phyloP scores from a whole-genome alignment of 2,888 invertebrate species.

The Didymodactylos carnosus region DNA sequence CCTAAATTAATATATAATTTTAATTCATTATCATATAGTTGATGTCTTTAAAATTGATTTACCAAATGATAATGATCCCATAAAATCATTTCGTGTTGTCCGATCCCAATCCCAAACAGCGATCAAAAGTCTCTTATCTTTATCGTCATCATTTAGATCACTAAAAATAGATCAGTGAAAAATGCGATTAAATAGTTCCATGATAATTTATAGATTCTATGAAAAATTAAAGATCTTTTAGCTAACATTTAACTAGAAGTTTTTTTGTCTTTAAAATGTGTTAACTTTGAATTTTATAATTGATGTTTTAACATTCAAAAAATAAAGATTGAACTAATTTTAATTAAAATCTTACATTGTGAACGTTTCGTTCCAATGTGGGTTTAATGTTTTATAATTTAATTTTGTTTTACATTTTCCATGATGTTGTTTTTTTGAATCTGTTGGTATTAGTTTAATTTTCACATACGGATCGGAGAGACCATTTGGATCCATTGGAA shows the following conservation, averaged over 20 bases:
- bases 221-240: too few relatives aligned
- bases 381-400: conserved; percentile 76
- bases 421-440: conserved; percentile 19
- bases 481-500: conserved; percentile 99
- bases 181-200: too few relatives aligned
- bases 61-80: conserved; percentile 96
- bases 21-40: too few relatives aligned
- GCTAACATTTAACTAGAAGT: too few relatives aligned
- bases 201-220: too few relatives aligned
- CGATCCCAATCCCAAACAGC: conserved; percentile 99
- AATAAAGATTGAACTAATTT: too few relatives aligned
- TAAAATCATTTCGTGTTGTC: conserved; percentile 95
- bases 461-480: conserved; percentile 97
- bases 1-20: background rate
- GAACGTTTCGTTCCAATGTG: conserved; percentile 87
- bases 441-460: conserved; percentile 70
- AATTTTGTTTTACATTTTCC: conserved; percentile 83
- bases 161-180: too few relatives aligned
- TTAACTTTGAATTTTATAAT: background rate
- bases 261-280: too few relatives aligned
- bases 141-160: conserved; percentile 77
- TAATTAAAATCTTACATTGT: conserved; percentile 61
- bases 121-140: conserved; percentile 74
- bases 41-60: conserved; percentile 42
- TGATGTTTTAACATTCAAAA: too few relatives aligned